phyloP scores from a whole-genome alignment of 2,888 invertebrate genomes.

The Allygus modestus region DNA sequence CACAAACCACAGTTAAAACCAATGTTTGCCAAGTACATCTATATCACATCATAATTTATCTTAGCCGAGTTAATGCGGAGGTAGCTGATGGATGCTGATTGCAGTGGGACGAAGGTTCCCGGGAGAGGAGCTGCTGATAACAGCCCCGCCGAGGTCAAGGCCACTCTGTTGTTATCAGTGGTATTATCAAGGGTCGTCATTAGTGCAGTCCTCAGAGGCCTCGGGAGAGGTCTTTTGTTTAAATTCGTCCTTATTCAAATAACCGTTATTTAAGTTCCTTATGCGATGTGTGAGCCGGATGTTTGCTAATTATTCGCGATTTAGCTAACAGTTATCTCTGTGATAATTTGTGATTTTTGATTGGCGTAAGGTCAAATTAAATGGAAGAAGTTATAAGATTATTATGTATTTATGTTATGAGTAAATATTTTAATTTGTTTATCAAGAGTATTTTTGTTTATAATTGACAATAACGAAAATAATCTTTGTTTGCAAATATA shows the following conservation, averaged over 20 bases:
- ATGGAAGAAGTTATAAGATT: too few species aligned
- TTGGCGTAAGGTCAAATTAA: too few species aligned
- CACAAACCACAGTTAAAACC: too few species aligned
- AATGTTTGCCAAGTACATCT: too few species aligned
- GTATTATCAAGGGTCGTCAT: constrained; percentile 5
- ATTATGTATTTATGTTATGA: too few species aligned
- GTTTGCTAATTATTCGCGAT: neutral
- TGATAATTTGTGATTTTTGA: too few species aligned
- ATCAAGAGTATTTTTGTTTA: too few species aligned
- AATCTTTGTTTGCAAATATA: too few species aligned
- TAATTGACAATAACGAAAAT: too few species aligned
- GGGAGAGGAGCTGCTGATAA: neutral
- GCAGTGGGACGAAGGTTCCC: neutral
- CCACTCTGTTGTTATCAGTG: neutral
- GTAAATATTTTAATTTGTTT: too few species aligned
- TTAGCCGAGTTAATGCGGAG: neutral
- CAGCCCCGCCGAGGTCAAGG: neutral
- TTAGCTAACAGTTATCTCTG: too few species aligned
- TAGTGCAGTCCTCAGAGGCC: neutral
- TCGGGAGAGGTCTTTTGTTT: neutral
- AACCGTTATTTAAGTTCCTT: neutral
- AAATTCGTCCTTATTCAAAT: neutral
- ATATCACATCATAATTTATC: too few species aligned
- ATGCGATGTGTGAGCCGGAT: neutral
- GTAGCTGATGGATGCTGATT: neutral